Percentiles rank a stretch among this genome's conserved stretches.
These are phyloP conservation scores for Camelus bactrianus DNA, from an alignment of 2,113 vertebrate species.

Conservation along the genomic window DNA sequence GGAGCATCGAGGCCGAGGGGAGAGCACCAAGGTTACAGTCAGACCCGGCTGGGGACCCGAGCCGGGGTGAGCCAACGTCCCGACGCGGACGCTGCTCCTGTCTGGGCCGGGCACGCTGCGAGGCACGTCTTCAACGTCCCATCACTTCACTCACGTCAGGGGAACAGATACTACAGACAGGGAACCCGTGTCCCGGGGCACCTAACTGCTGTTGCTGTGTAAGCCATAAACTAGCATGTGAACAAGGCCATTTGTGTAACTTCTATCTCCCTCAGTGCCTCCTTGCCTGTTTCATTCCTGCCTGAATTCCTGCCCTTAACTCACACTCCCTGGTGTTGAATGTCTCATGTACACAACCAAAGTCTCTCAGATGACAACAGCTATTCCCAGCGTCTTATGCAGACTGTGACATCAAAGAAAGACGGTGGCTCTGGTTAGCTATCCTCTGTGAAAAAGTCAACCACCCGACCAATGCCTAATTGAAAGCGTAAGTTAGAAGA, in stretches of 20 bases:
- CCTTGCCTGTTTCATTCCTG: background rate
- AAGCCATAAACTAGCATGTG: background rate
- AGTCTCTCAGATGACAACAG: background rate
- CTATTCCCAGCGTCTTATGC: background rate
- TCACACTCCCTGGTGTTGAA: background rate
- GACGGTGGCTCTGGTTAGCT: background rate
- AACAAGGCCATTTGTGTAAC: background rate
- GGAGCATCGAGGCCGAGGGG: background rate
- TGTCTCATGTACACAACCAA: background rate
- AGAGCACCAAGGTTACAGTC: slow-evolving; percentile 51
- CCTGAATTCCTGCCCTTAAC: background rate
- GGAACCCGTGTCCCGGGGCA: background rate
- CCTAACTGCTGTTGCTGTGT: background rate
- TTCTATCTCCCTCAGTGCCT: background rate
- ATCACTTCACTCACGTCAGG: background rate
- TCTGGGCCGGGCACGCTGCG: background rate
- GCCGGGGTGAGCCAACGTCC: background rate
- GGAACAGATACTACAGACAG: background rate
- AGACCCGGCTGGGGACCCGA: background rate
- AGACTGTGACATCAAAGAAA: background rate
- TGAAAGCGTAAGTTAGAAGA: background rate
- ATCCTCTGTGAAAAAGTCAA: background rate
- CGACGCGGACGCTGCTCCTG: background rate
- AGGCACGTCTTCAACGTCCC: background rate
- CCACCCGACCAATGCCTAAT: background rate